These are phyloP conservation scores for Nemurella pictetii DNA, from an alignment of 2,888 invertebrate species.

Conservation along the genomic window DNA sequence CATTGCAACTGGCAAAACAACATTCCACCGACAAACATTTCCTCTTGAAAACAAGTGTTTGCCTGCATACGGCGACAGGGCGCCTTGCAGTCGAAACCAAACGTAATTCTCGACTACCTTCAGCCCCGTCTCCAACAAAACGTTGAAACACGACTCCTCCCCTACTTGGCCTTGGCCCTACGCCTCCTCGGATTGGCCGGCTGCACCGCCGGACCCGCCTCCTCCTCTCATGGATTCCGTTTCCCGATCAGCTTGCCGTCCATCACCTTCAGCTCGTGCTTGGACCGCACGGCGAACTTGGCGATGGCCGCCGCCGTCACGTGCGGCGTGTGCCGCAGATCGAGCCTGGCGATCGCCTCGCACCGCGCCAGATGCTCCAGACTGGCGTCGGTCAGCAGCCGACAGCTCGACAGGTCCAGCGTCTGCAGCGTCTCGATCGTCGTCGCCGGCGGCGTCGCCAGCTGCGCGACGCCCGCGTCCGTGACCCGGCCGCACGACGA, in stretches of 20 bases:
- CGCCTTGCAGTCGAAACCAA: too few relatives aligned
- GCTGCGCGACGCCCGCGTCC: conserved; percentile 87
- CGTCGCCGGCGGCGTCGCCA: conserved; percentile 72
- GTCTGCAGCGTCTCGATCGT: conserved; percentile 66
- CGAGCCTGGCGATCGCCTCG: conserved; percentile 71
- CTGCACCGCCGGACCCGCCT: background rate
- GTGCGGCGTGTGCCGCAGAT: conserved; percentile 77
- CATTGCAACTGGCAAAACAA: too few relatives aligned
- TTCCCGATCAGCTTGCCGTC: conserved; percentile 40
- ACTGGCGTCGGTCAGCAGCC: conserved; percentile 78
- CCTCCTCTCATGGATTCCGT: conserved; percentile 13
- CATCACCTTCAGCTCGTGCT: conserved; percentile 40
- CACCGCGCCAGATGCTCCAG: conserved; percentile 80
- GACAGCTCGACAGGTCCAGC: conserved; percentile 80
- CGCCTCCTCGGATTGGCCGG: background rate
- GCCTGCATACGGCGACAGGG: too few relatives aligned
- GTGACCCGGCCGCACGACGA: conserved; percentile 86
- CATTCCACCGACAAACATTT: too few relatives aligned
- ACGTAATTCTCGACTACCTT: too few relatives aligned
- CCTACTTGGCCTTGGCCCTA: background rate
- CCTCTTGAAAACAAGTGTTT: too few relatives aligned
- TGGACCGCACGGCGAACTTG: conserved; percentile 67
- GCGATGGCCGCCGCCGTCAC: conserved; percentile 81
- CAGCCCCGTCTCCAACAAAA: background rate
- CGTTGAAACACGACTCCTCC: background rate